These are phyloP conservation scores for Gallinago solitaria DNA, from an alignment of 2,797 vertebrate genomes.

Conservation along the genomic window DNA sequence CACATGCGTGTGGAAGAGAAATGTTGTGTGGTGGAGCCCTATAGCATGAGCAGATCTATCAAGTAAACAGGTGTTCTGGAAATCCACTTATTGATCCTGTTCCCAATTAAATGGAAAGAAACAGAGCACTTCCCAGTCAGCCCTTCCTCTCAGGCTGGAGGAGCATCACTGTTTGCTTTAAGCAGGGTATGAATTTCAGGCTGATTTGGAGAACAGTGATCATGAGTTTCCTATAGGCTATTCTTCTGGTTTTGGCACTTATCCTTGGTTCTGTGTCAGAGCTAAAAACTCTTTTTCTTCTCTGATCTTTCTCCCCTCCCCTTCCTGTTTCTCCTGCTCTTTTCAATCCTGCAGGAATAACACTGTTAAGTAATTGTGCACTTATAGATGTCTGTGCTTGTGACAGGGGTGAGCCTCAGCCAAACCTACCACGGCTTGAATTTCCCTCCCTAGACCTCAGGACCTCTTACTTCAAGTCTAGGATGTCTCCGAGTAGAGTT, in stretches of 20 bases:
- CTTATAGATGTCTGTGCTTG: not conserved
- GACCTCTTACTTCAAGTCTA: constrained; percentile 29
- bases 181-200: not conserved
- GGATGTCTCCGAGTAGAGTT: not conserved
- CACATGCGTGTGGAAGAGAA: not conserved
- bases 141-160: not conserved
- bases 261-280: not conserved
- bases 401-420: constrained; percentile 3
- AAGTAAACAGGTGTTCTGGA: not conserved
- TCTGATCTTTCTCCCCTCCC: not conserved
- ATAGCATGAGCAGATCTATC: fast-evolving
- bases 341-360: not conserved
- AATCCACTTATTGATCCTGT: not conserved
- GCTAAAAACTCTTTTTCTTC: not conserved
- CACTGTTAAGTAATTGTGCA: constrained; percentile 2
- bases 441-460: constrained; percentile 33
- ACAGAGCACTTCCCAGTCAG: not conserved
- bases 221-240: not conserved
- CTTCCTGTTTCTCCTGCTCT: not conserved
- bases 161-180: not conserved
- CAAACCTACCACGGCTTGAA: not conserved
- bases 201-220: not conserved
- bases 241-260: not conserved
- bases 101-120: not conserved
- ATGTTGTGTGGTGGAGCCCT: not conserved